Conservation (phyloP, 2,888 invertebrate genomes). For the Drosophila kokeensis region DNA sequence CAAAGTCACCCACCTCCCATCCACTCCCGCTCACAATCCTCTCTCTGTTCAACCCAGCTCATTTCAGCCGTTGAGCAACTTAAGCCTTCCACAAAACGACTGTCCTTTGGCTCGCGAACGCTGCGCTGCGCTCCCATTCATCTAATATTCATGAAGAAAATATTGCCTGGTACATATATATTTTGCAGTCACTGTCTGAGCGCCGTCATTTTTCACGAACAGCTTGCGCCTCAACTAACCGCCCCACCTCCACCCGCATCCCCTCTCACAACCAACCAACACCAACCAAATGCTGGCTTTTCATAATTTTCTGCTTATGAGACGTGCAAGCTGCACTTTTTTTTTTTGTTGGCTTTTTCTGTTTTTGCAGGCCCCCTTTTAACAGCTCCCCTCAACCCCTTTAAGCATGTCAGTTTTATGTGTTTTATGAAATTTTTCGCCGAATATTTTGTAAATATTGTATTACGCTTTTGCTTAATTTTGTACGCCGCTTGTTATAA, state of each 20-base stretch:
- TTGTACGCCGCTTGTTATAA: constrained; percentile 63
- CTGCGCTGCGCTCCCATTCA: constrained; percentile 50
- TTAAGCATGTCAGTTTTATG: constrained; percentile 72
- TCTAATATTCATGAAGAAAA: constrained; percentile 79
- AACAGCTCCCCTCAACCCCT: neutral
- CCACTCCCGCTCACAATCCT: neutral
- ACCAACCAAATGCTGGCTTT: constrained; percentile 53
- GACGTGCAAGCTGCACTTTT: constrained; percentile 74
- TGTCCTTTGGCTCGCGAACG: constrained; percentile 51
- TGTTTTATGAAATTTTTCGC: constrained; percentile 78
- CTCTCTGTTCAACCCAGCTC: constrained; percentile 43
- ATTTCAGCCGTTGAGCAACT: constrained; percentile 67
- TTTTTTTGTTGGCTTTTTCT: neutral
- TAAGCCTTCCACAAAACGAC: constrained; percentile 66
- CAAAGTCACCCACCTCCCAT: neutral
- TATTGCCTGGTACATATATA: constrained; percentile 46
- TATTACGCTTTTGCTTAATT: constrained; percentile 75
- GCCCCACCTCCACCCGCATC: neutral
- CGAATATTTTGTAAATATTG: constrained; percentile 76
- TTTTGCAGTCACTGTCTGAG: constrained; percentile 63
- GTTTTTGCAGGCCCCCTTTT: neutral
- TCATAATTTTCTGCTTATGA: constrained; percentile 75
- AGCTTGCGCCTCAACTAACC: constrained; percentile 20
- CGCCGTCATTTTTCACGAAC: constrained; percentile 74
- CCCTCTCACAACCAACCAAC: neutral